Conservation (phyloP, 2,888 invertebrate species). For the Eupithecia insigniata region DNA sequence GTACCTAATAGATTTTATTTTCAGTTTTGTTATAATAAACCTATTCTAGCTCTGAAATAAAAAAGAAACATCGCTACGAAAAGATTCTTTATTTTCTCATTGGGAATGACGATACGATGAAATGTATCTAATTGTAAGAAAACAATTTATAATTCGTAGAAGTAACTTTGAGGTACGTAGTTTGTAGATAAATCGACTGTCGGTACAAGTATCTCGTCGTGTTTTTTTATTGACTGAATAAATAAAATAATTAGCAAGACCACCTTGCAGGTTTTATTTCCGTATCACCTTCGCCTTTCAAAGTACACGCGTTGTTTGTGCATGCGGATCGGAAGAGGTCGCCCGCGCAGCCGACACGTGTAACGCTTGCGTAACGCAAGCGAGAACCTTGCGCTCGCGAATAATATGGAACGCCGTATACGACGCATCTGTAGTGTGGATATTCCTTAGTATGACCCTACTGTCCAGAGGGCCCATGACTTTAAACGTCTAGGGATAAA, state of each 20-base stretch:
- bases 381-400: conserved; percentile 77
- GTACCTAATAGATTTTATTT: not conserved
- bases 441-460: conserved; percentile 41
- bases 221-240: conserved; percentile 25
- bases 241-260: conserved; percentile 43
- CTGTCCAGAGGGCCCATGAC: not conserved
- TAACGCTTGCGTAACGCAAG: conserved; percentile 76
- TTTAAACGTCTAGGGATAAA: not conserved
- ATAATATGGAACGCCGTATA: conserved; percentile 63
- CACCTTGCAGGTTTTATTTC: conserved; percentile 54
- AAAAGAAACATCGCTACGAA: not conserved
- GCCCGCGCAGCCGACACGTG: conserved; percentile 68
- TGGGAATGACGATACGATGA: not conserved
- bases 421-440: conserved; percentile 51
- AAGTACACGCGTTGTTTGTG: conserved; percentile 64
- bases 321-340: conserved; percentile 82
- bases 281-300: conserved; percentile 74
- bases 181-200: conserved; percentile 3
- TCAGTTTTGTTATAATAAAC: not conserved
- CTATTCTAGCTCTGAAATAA: not conserved
- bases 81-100: not conserved
- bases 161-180: not conserved
- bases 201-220: conserved; percentile 6
- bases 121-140: not conserved
- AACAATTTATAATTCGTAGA: not conserved